Percentiles rank a stretch among this genome's conserved stretches.
These are phyloP conservation scores for Mycogona germanica DNA, from an alignment of 2,888 invertebrate species.

Conservation along the genomic window DNA sequence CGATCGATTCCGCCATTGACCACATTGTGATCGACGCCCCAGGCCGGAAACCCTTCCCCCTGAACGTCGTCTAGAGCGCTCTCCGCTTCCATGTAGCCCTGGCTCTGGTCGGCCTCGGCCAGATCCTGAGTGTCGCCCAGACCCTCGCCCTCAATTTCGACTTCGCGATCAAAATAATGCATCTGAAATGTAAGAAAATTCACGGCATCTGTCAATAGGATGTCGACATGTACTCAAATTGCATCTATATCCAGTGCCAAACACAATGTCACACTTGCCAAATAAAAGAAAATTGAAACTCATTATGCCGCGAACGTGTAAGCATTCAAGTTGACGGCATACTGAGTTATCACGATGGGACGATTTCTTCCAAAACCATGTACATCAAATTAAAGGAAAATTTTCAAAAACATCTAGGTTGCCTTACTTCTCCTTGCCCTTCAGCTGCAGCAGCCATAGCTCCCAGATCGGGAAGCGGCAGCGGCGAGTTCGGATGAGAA, in stretches of 20 bases:
- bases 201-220: too few species aligned
- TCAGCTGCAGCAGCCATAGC: constrained; percentile 13
- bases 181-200: too few species aligned
- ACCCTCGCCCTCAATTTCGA: constrained; percentile 19
- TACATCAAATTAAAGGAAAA: too few species aligned
- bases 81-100: constrained; percentile 15
- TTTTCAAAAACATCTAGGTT: too few species aligned
- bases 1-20: constrained; percentile 15
- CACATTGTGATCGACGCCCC: background rate
- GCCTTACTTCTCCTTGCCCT: constrained; percentile 10
- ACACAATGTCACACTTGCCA: too few species aligned
- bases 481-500: constrained; percentile 8
- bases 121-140: constrained; percentile 21
- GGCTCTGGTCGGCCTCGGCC: constrained; percentile 22
- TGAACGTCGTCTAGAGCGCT: constrained; percentile 10
- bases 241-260: too few species aligned
- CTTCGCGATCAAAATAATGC: constrained; percentile 16
- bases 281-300: too few species aligned
- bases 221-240: too few species aligned
- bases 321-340: too few species aligned
- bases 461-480: constrained; percentile 11
- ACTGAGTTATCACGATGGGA: too few species aligned
- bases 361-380: too few species aligned
- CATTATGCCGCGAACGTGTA: too few species aligned
- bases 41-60: constrained; percentile 8